Evolutionary conservation across 2,888 invertebrate genomes (phyloP), one percentile per base, ranked within the genome.

Genomic region (Deroplatys truncata): DNA sequence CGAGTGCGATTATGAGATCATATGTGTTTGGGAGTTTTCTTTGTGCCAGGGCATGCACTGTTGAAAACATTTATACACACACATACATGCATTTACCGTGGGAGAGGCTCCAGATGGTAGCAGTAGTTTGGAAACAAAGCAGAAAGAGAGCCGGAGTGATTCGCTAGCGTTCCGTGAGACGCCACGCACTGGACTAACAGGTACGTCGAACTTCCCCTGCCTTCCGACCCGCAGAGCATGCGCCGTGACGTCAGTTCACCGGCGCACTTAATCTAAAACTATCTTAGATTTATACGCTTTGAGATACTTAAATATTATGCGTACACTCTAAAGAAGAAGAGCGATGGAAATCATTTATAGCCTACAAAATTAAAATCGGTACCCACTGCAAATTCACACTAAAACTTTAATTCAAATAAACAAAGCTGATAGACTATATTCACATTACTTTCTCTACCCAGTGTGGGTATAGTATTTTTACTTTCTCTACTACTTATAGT

Each of bases 401-500:
- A 35, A 35, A 35, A 35, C 35, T 35, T 31, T 5, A 5, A 35
- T 35, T 35, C 8, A 35, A 35, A 35, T 35, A 43, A 43, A 43
- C 0, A 43, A 13, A 1, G 0, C 1, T 43, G 3, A 7, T 43
- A 13, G 1, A 2, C 0, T 13, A 43, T 1, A 43, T 10, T 10
- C 43, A 43, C 43, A 43, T 43, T 0, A 43, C 43, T 43, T 43
- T 43, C 43, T 13, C 43, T 43, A 1, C 43, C 43, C 1, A 43
- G 13, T 43, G 13, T 43, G n/a, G n/a, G n/a, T n/a, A n/a, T n/a
- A n/a, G n/a, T n/a, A n/a, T n/a, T n/a, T n/a, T n/a, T n/a, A n/a
- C n/a, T n/a, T n/a, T n/a, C n/a, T n/a, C n/a, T n/a, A n/a, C n/a
- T n/a, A n/a, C n/a, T n/a, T n/a, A n/a, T n/a, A n/a, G n/a, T n/a